Conservation (phyloP, 2,888 invertebrate genomes). For the Thumatha senex region DNA sequence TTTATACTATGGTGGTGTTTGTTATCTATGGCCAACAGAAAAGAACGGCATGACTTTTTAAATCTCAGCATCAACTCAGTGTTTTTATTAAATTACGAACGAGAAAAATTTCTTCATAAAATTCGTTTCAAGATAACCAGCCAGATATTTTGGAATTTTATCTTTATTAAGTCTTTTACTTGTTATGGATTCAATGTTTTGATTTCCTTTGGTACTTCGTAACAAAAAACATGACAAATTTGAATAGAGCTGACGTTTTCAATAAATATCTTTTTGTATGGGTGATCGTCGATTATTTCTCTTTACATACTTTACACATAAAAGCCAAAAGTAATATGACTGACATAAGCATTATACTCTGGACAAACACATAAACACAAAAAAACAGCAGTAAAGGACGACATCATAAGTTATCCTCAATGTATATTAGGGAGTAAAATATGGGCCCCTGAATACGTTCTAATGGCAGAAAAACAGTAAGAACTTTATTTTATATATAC, state of each 20-base stretch:
- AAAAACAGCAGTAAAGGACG: not conserved
- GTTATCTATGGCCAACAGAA: conserved; percentile 33
- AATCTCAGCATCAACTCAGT: conserved; percentile 22
- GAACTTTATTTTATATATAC: not conserved
- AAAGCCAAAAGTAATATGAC: no score
- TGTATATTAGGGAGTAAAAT: not conserved
- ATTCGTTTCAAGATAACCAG: conserved; percentile 5
- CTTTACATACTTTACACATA: no score
- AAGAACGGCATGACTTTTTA: conserved; percentile 31
- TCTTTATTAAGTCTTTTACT: not conserved
- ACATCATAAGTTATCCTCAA: not conserved
- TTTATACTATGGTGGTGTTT: not conserved
- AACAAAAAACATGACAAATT: not conserved
- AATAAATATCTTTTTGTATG: no score
- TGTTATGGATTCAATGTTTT: not conserved
- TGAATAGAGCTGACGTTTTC: not conserved
- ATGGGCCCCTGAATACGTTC: not conserved
- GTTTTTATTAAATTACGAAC: conserved; percentile 35
- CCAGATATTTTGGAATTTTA: not conserved
- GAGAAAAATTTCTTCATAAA: conserved; percentile 16
- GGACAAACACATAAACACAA: no score
- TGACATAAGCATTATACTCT: no score
- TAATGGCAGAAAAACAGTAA: not conserved
- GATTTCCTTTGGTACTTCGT: not conserved
- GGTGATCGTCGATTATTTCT: no score